Evolutionary conservation across 1,140 invertebrate genomes (phyloP), one percentile per base, ranked within the genome.

Genomic region (Pissodes strobi): DNA sequence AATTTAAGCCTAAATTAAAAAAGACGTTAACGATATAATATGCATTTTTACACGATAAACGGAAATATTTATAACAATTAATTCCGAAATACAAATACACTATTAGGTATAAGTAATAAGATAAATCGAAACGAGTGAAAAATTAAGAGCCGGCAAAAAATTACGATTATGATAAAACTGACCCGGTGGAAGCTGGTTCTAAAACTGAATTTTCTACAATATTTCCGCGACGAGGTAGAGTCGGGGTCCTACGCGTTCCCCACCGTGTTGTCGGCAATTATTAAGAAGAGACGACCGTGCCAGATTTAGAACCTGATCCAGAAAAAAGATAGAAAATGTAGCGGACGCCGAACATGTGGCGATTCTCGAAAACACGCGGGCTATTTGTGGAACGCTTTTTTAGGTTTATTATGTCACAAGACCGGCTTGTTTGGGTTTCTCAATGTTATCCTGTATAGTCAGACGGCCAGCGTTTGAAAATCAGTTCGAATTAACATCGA

Each of bases 301-400:
- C 59, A 37, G 49, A 58, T 58, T 58, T 62, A 43, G 43, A 62
- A 23, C 5, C 25, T 8, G 6, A 48, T 46, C 25, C 41, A 51
- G 48, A 53, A 57, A 57, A 55, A 51, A 41, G 45, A 57, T 27
- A 38, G 37, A 41, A 41, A 25, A 34, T 17, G 30, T 19, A 51
- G 2, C 46, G 21, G 48, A 21, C 18, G 6, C 23, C 41, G 41
- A 41, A 46, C 51, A 39, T 48, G 38, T 46, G 38, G 48, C 48
- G 45, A 13, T 37, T 53, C 17, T 25, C 51, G 13, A 52, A 59
- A 66, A 39, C 22, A 25, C 18, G 38, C 45, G n/a, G 27, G 64
- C 51, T 70, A 70, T 70, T 70, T 70, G 65, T 53, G 66, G 68
- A 64, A 65, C 62, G 53, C 37, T 61, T 59, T 58, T 55, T 68